These are phyloP conservation scores for Tholera decimalis DNA, from an alignment of 2,888 invertebrate genomes.

Conservation along the genomic window DNA sequence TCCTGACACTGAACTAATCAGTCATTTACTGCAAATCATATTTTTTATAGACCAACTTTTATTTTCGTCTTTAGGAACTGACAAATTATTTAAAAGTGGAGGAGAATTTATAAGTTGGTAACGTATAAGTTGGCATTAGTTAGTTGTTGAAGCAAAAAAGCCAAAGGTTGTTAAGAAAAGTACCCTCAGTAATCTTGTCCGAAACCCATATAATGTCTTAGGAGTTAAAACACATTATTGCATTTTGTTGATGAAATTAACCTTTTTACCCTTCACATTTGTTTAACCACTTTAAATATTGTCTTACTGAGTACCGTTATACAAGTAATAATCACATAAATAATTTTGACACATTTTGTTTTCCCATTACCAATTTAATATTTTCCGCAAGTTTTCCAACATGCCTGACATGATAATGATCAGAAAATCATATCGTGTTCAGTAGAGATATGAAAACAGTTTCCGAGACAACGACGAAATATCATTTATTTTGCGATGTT, in stretches of 20 bases:
- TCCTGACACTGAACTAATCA: too few species aligned
- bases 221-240: too few species aligned
- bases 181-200: too few species aligned
- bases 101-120: too few species aligned
- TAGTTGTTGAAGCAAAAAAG: too few species aligned
- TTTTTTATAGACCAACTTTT: too few species aligned
- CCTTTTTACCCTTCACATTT: background rate
- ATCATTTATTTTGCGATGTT: slow-evolving; percentile 47
- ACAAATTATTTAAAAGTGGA: background rate
- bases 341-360: slow-evolving; percentile 3
- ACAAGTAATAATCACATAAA: background rate
- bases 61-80: too few species aligned
- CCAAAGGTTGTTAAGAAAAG: background rate
- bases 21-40: too few species aligned
- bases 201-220: slow-evolving; percentile 1
- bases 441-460: slow-evolving; percentile 28
- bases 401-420: slow-evolving; percentile 22
- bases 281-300: background rate
- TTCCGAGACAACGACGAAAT: slow-evolving; percentile 50
- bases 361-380: slow-evolving; percentile 7
- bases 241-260: too few species aligned
- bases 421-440: slow-evolving; percentile 17
- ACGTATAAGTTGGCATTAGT: too few species aligned
- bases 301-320: background rate
- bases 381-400: background rate